Base-by-base conservation (phyloP, 1,140 invertebrate species). In the Triops cancriformis region DNA sequence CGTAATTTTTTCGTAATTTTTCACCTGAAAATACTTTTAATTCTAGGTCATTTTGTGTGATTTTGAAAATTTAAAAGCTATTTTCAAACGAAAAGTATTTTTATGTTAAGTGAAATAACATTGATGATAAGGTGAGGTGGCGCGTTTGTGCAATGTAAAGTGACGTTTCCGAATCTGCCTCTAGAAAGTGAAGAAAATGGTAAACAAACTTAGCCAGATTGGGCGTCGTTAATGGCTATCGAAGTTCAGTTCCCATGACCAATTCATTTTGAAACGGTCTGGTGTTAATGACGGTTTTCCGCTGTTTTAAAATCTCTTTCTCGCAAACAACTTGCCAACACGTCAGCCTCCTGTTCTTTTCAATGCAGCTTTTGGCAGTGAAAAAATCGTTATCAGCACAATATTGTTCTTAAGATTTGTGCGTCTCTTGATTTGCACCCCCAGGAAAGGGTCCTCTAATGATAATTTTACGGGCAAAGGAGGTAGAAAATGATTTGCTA, bases 321-420 rank as follows among this genome's bases (percentile, higher is more conserved):
- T 64, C 31, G 51, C 51, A 64, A 64, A 64, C 51, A 64, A 64
- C 51, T 64, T n/a, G 51, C 51, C 51, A 64, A 64, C 51, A 64
- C 51, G 23, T 64, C 9, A 64, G 51, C 51, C n/a, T 64, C 51
- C 51, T n/a, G 18, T 18, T n/a, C 18, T 64, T 64, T 64, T 23
- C 51, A 64, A 23, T 18, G 51, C 2, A 18, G 18, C 51, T 64
- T 64, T 64, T 64, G 23, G 23, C 18, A 64, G 5, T 12, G 14
- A 11, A 23, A 64, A 64, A 64, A 64, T 64, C 51, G 23, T 64
- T 64, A 64, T 64, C 51, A 18, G n/a, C 14, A 23, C 51, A 64
- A 23, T 64, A 64, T 64, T 64, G n/a, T 23, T 64, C 23, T 64
- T 23, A 64, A 64, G 18, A 64, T 18, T 64, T 64, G 10, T 10